These are phyloP conservation scores for Copidosoma floridanum DNA, from an alignment of 1,140 invertebrate species.

Conservation along the genomic window DNA sequence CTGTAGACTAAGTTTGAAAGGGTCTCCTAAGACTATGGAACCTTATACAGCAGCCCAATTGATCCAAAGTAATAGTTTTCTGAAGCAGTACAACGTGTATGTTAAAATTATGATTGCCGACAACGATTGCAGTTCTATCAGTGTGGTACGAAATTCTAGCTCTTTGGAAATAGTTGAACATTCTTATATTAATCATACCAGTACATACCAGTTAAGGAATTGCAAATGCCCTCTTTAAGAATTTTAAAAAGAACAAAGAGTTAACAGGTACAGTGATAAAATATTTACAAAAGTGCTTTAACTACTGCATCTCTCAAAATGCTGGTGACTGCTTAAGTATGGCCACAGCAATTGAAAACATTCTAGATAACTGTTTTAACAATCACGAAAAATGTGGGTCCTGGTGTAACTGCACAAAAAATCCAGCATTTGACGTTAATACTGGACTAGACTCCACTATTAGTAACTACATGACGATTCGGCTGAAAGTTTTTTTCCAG, in stretches of 20 bases:
- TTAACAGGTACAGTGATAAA: background rate
- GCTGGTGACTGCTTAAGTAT: too few species aligned
- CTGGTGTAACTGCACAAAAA: constrained; percentile 7
- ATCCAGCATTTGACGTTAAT: background rate
- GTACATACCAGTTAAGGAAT: background rate
- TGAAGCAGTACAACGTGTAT: constrained; percentile 12
- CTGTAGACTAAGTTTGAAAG: constrained; percentile 10
- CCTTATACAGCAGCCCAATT: constrained; percentile 11
- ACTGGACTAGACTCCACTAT: background rate
- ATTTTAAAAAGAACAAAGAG: background rate
- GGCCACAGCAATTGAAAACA: too few species aligned
- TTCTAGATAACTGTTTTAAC: constrained; percentile 3
- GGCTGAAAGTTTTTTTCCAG: too few species aligned
- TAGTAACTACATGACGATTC: background rate
- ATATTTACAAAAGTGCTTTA: too few species aligned
- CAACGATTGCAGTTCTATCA: constrained; percentile 18
- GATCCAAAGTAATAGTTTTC: constrained; percentile 20
- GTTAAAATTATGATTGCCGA: constrained; percentile 20
- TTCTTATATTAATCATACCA: background rate
- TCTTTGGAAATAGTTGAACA: background rate
- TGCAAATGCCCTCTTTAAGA: background rate
- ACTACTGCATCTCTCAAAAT: too few species aligned
- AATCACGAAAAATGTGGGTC: constrained; percentile 8
- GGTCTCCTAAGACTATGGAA: constrained; percentile 8
- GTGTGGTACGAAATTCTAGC: background rate